A percentile compares a stretch with the other conserved stretches of the same genome.
phyloP scores from a whole-genome alignment of 2,797 vertebrate species.

The Lindbergichthys nudifrons region DNA sequence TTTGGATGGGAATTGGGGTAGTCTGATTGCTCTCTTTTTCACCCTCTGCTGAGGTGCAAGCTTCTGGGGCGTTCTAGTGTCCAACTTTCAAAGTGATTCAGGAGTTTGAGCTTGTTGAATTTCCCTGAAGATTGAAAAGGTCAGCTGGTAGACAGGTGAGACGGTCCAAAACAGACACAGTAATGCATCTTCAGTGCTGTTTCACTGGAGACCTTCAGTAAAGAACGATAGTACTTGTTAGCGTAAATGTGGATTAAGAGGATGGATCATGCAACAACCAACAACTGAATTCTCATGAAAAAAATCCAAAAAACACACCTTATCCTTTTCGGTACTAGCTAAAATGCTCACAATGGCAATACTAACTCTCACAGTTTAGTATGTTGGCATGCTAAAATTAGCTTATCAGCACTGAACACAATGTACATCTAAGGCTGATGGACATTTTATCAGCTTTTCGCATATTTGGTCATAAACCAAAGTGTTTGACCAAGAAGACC shows the following conservation, averaged over 20 bases:
- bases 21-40: conserved; percentile 36
- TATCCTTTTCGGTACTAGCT: background rate
- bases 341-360: background rate
- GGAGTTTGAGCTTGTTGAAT: conserved; percentile 21
- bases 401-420: background rate
- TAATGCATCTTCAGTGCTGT: background rate
- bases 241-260: background rate
- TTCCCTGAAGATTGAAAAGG: conserved; percentile 9
- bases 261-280: background rate
- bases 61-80: conserved; percentile 43
- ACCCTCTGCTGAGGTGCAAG: conserved; percentile 11
- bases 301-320: background rate
- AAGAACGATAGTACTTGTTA: background rate
- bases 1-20: conserved; percentile 48
- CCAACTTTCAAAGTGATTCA: conserved; percentile 11
- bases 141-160: conserved; percentile 16
- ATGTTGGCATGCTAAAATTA: background rate
- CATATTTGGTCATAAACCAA: background rate
- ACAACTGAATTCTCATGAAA: background rate
- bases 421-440: background rate
- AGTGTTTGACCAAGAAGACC: background rate
- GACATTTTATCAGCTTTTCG: background rate
- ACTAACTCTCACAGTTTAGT: background rate
- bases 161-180: conserved; percentile 12
- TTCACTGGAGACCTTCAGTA: background rate